Evolutionary conservation across 2,888 invertebrate genomes (phyloP).

Genomic region (Drosophila limbata): DNA sequence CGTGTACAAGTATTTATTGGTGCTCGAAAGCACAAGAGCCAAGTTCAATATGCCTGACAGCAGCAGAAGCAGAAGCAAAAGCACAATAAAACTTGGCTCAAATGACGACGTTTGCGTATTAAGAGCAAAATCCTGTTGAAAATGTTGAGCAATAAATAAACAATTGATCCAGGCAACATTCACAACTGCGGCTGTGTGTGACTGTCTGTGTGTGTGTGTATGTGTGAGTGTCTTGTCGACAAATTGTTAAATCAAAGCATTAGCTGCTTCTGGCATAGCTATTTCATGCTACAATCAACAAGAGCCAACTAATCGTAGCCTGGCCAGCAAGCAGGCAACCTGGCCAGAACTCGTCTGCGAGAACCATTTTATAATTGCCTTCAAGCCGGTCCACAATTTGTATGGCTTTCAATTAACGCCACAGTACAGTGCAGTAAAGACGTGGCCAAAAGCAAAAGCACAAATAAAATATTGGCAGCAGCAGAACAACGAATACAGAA

Average conservation of each 20-base stretch:
- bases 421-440: constrained; percentile 39
- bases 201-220: constrained; percentile 7
- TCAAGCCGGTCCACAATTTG: constrained; percentile 68
- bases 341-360: constrained; percentile 5
- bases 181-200: constrained; percentile 19
- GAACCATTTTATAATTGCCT: constrained; percentile 75
- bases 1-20: not conserved
- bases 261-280: constrained; percentile 52
- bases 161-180: constrained; percentile 69
- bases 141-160: constrained; percentile 77
- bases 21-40: constrained; percentile 15
- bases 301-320: constrained; percentile 5
- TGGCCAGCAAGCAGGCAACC: constrained; percentile 29
- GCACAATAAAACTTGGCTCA: constrained; percentile 53
- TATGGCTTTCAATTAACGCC: constrained; percentile 80
- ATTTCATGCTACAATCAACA: constrained; percentile 75
- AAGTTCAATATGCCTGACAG: constrained; percentile 27
- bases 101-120: constrained; percentile 65
- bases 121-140: constrained; percentile 76
- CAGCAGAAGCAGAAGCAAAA: constrained; percentile 1
- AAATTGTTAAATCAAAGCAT: constrained; percentile 60
- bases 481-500: constrained; percentile 52
- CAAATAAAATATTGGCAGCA: constrained; percentile 73
- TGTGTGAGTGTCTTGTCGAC: constrained; percentile 25
- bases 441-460: constrained; percentile 57